A percentile compares a stretch with the other conserved stretches of the same genome.
Conservation (phyloP, 2,888 invertebrate species). For the Agrotis segetum region DNA sequence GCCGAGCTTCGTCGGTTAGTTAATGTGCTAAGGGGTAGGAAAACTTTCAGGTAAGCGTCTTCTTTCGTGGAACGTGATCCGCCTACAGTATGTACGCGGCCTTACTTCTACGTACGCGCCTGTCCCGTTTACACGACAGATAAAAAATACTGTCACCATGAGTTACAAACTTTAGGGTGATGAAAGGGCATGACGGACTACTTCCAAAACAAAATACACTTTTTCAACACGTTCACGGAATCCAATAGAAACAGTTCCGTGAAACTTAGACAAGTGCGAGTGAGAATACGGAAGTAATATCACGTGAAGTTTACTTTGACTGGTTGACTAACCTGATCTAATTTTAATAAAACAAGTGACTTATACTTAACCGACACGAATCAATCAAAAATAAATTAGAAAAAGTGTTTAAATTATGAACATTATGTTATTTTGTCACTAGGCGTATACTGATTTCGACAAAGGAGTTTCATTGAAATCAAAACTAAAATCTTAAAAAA, state of each 20-base stretch:
- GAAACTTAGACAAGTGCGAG: slow-evolving; percentile 50
- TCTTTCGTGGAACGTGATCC: slow-evolving; percentile 86
- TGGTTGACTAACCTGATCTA: slow-evolving; percentile 10
- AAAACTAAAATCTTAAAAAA: neutral
- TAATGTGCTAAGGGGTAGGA: slow-evolving; percentile 89
- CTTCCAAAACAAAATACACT: slow-evolving; percentile 62
- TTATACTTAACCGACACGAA: too few relatives aligned
- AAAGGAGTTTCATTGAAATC: neutral
- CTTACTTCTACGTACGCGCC: slow-evolving; percentile 63
- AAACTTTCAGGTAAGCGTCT: slow-evolving; percentile 90
- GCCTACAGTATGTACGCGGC: slow-evolving; percentile 76
- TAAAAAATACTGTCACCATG: slow-evolving; percentile 69
- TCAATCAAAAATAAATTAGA: too few relatives aligned
- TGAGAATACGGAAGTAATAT: slow-evolving; percentile 21
- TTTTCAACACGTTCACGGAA: slow-evolving; percentile 59
- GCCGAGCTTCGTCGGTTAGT: slow-evolving; percentile 77
- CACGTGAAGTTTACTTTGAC: slow-evolving; percentile 11
- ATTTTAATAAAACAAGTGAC: neutral
- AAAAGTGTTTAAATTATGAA: too few relatives aligned
- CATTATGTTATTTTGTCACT: neutral
- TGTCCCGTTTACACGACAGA: slow-evolving; percentile 62
- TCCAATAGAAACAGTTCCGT: slow-evolving; percentile 54
- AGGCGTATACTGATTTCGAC: neutral
- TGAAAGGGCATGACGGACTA: slow-evolving; percentile 63
- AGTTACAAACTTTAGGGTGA: slow-evolving; percentile 67